Base-by-base conservation (phyloP, 1,140 invertebrate species). In the Ladona fulva region DNA sequence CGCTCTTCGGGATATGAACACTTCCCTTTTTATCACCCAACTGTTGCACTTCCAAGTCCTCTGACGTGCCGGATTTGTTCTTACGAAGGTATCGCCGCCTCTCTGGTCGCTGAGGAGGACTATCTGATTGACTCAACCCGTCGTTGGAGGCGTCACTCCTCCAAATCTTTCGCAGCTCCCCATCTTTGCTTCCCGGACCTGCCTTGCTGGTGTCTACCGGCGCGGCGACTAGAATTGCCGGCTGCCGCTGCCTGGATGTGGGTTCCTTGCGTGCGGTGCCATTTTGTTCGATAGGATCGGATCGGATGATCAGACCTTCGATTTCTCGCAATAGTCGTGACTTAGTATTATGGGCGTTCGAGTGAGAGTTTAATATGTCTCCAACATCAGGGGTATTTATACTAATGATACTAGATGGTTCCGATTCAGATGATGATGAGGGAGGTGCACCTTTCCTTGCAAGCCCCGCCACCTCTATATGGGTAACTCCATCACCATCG, bases 401-500 rank as follows among this genome's bases (percentile, higher is more conserved):
- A 74, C 82, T 84, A 19, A 84, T 82, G 1, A 84, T 82, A 76
- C 80, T 82, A 42, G 81, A 82, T 5, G 80, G 82, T 14, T 52
- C 37, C 19, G 76, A 42, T 5, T 59, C 37, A 16, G 42, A 25
- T 16, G 75, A 25, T 16, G 24, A 25, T 29, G 75, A 0, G 77
- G 42, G 25, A 66, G 22, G 14, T 77, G 22, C 25, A 79, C 80
- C 59, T 74, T 77, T 25, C 77, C 78, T 52, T 80, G 80, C 74
- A 24, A 83, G 81, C 22, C 82, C 80, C 10, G 83, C 82, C 7
- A 85, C 84, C 77, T 85, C 81, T 75, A 85, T 85, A 76, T 85
- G 85, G 5, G 84, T 85, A 16, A 85, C 82, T 7, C 85, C 85
- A 80, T 85, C 83, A n/a, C 82, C 80, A 76, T 85, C 85, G 25